These are phyloP conservation scores for Charadrius vociferus DNA, from an alignment of 2,113 vertebrate species.

Conservation along the genomic window DNA sequence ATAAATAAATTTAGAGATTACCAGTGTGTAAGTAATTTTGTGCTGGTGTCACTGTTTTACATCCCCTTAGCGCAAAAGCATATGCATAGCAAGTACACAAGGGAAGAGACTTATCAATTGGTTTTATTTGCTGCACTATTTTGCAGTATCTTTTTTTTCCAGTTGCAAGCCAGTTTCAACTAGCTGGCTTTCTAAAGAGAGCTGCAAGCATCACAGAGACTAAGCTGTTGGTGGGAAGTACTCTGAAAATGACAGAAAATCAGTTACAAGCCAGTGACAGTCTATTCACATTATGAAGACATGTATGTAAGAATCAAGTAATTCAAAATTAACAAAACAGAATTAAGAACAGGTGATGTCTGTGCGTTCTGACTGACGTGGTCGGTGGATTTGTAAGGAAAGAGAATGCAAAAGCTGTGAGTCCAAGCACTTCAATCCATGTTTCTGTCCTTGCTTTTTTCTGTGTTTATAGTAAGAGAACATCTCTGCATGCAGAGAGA, in stretches of 20 bases:
- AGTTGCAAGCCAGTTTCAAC: neutral
- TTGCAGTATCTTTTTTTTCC: neutral
- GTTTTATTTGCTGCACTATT: neutral
- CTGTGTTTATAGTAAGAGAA: neutral
- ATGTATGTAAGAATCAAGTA: neutral
- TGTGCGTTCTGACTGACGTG: neutral
- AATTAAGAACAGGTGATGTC: neutral
- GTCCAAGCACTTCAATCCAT: neutral
- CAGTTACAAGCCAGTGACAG: neutral
- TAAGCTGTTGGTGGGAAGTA: neutral
- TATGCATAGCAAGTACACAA: neutral
- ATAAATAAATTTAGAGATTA: rapidly evolving
- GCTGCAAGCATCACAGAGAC: neutral
- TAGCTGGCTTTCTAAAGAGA: neutral
- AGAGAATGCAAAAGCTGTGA: neutral
- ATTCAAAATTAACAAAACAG: neutral
- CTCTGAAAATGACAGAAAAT: neutral
- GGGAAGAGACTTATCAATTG: neutral
- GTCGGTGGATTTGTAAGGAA: neutral
- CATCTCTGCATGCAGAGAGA: neutral
- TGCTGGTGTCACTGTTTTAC: neutral
- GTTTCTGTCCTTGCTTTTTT: neutral
- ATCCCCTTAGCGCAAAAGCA: neutral
- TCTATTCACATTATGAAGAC: neutral
- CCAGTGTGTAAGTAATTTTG: rapidly evolving